Conservation (phyloP, 35 echinoderm and acorn worm species). For the Hemicentrotus pulcherrimus region DNA sequence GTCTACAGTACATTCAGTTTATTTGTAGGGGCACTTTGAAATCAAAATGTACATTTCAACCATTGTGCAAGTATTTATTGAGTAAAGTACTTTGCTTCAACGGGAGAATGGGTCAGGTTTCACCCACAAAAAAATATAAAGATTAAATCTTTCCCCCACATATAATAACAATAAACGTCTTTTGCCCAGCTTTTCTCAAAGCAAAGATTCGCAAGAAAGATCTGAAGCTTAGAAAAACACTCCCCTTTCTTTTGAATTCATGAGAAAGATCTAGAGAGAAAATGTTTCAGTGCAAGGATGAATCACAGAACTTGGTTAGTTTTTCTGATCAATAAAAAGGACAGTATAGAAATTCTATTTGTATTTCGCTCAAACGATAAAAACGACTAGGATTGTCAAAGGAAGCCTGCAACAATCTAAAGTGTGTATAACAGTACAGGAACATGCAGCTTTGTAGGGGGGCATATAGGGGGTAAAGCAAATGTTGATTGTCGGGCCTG, state of each 20-base stretch:
- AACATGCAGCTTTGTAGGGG: neutral
- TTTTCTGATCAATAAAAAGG: neutral
- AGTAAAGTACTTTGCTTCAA: neutral
- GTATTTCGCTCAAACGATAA: neutral
- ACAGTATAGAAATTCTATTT: neutral
- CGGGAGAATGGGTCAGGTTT: neutral
- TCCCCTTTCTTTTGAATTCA: neutral
- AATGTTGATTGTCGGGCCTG: too few species aligned
- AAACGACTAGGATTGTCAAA: neutral
- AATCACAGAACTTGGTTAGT: neutral
- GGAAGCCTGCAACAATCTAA: neutral
- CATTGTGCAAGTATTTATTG: neutral
- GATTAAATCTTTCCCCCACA: neutral
- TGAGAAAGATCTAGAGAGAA: neutral
- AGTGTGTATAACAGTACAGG: neutral
- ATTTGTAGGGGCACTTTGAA: neutral
- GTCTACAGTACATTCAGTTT: neutral
- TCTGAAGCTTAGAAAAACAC: neutral
- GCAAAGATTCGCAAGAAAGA: neutral
- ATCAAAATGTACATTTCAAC: conserved; percentile 13
- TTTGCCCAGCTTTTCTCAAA: neutral
- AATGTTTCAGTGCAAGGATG: neutral
- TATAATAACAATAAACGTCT: neutral
- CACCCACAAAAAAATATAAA: neutral
- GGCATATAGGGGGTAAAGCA: too few species aligned